A percentile compares a stretch with the other conserved stretches of the same genome.
phyloP scores from a whole-genome alignment of 2,888 invertebrate genomes.

The Parochlus steinenii region DNA sequence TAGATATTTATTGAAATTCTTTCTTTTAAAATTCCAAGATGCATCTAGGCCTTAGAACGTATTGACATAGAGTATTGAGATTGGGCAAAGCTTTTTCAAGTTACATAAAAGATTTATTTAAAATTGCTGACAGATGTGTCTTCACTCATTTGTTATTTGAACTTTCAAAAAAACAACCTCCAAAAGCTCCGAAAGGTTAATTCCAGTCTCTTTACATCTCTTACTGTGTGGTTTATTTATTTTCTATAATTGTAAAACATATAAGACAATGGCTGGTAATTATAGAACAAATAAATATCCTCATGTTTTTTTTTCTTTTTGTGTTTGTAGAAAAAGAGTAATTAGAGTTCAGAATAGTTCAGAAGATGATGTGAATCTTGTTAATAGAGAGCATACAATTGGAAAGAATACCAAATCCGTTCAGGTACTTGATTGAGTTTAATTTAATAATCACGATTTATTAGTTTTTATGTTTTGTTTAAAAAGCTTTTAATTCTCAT shows the following conservation, averaged over 20 bases:
- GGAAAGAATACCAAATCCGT: slow-evolving; percentile 57
- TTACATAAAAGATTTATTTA: no score
- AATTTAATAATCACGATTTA: slow-evolving; percentile 6
- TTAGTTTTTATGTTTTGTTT: no score
- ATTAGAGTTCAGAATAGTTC: slow-evolving; percentile 56
- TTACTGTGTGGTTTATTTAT: slow-evolving; percentile 1
- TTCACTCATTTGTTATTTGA: no score
- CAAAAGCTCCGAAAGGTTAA: background rate
- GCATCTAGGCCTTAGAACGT: no score
- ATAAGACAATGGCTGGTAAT: background rate
- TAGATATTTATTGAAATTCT: no score
- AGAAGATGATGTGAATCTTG: slow-evolving; percentile 57
- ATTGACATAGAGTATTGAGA: no score
- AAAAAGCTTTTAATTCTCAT: no score
- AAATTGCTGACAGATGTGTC: no score
- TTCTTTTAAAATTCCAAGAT: no score
- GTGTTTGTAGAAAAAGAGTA: slow-evolving; percentile 52
- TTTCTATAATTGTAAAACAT: slow-evolving; percentile 2
- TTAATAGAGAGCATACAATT: slow-evolving; percentile 52
- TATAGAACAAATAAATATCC: slow-evolving; percentile 3
- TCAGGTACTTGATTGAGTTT: slow-evolving; percentile 36
- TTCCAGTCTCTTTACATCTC: slow-evolving; percentile 1
- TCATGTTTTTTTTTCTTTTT: slow-evolving; percentile 17
- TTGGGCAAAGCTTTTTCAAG: no score
- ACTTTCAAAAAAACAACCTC: no score